Percentiles rank a stretch among this genome's conserved stretches.
These are phyloP conservation scores for Odontomachus brunneus DNA, from an alignment of 1,140 invertebrate species.

Conservation along the genomic window DNA sequence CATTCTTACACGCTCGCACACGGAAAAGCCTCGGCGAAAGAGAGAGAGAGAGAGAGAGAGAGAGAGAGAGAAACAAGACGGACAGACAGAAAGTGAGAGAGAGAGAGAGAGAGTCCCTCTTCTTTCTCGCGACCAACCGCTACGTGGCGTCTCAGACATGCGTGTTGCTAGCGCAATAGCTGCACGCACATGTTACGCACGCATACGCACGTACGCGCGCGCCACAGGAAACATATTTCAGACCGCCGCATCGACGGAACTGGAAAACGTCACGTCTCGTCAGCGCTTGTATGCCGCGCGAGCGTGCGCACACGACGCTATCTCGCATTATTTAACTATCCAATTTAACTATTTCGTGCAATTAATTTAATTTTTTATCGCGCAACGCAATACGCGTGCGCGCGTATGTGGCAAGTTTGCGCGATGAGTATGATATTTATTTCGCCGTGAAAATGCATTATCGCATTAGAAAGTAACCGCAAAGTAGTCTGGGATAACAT, in stretches of 20 bases:
- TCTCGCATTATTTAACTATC: too few relatives aligned
- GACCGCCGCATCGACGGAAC: neutral
- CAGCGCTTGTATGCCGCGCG: neutral
- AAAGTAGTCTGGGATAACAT: too few relatives aligned
- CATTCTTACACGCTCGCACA: constrained; percentile 64
- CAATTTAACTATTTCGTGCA: too few relatives aligned
- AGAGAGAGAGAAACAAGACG: too few relatives aligned
- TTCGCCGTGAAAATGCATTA: too few relatives aligned
- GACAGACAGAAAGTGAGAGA: neutral
- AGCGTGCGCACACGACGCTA: too few relatives aligned
- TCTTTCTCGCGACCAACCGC: constrained; percentile 66
- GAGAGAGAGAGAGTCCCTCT: constrained; percentile 29
- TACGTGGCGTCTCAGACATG: constrained; percentile 53
- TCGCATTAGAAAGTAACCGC: too few relatives aligned
- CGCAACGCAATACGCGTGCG: too few relatives aligned
- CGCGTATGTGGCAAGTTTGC: too few relatives aligned
- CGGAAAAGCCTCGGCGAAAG: constrained; percentile 55
- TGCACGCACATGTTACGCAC: neutral
- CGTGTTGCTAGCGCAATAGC: constrained; percentile 40
- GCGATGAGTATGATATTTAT: too few relatives aligned
- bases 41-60: too few relatives aligned
- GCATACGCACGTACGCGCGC: neutral
- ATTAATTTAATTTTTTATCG: too few relatives aligned
- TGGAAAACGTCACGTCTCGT: neutral
- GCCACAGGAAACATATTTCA: constrained; percentile 24